Base-by-base conservation (phyloP, 2,888 invertebrate species). In the Lacanobia oleracea region DNA sequence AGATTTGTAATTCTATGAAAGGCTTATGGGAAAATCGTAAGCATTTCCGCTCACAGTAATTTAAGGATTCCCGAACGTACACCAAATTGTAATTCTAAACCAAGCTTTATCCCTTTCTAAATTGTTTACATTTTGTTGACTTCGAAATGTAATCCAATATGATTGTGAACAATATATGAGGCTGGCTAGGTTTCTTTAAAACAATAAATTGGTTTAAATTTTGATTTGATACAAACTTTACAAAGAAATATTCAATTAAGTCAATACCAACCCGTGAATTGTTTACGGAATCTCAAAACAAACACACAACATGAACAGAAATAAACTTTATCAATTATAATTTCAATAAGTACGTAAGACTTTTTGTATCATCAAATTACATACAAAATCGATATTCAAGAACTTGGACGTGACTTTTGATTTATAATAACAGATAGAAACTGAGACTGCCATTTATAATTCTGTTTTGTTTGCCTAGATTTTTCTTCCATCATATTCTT, bases 291-390 rank as follows among this genome's bases (percentile, higher is more conserved):
- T 67, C 62, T 53, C 51, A 56, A 60, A 61, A 68, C 62, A 69
- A 63, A 68, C 45, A 72, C 37, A 63, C 54, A 75, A 80, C 33
- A 67, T 33, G 40, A 77, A 63, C 51, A 66, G 48, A 71, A 65
- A 66, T 74, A 72, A 84, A 85, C 85, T 84, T 85, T 84, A 80
- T 84, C 72, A 86, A 86, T 85, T 86, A 78, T 67, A 73, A 80
- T 77, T 76, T 78, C 12, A 62, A 63, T 69, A n/a, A n/a, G n/a
- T n/a, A n/a, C 21, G 14, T 23, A 59, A 54, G 21, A 73, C 62
- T 69, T 80, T 81, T 65, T 65, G 77, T 76, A 65, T 67, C 62
- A 68, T 69, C 62, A 40, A 65, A 67, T 86, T 72, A 69, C 74
- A 60, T 57, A 56, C 50, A 70, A 61, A 77, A 75, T 75, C 62